Evolutionary conservation across 1,140 invertebrate genomes (phyloP).

Genomic region (Camponotus floridanus): DNA sequence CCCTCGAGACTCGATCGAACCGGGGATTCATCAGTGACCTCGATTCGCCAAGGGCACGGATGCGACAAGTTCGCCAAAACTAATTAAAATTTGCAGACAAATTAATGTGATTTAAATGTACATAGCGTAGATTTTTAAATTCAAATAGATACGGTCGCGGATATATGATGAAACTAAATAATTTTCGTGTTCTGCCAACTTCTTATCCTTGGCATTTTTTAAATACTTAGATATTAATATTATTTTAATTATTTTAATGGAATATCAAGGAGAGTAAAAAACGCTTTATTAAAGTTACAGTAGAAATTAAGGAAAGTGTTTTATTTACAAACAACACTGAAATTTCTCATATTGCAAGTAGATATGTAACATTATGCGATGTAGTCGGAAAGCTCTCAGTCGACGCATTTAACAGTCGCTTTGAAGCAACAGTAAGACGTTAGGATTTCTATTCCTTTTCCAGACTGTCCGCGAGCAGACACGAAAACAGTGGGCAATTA

Average conservation of each 20-base stretch:
- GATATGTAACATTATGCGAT: background rate
- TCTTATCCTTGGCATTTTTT: background rate
- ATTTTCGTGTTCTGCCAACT: background rate
- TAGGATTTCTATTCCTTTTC: constrained; percentile 44
- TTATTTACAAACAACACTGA: background rate
- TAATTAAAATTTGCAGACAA: background rate
- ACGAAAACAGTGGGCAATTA: constrained; percentile 52
- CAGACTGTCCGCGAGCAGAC: constrained; percentile 45
- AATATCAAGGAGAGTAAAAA: background rate
- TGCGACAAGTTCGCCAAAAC: background rate
- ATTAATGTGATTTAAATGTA: background rate
- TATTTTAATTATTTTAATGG: background rate
- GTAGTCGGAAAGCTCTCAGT: background rate
- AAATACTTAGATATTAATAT: background rate
- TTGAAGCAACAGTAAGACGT: constrained; percentile 51
- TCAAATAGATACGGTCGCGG: too few relatives aligned
- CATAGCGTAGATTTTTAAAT: too few relatives aligned
- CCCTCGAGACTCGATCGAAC: constrained; percentile 30
- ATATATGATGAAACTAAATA: too few relatives aligned
- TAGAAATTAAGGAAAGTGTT: background rate
- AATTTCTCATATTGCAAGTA: background rate
- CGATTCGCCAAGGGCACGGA: constrained; percentile 12
- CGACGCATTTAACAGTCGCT: constrained; percentile 24
- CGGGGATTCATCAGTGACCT: constrained; percentile 18
- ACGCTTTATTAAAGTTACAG: background rate